Evolutionary conservation across 2,113 vertebrate species (phyloP), one percentile per base, ranked within the genome.

Genomic region (Clarias batrachus): DNA sequence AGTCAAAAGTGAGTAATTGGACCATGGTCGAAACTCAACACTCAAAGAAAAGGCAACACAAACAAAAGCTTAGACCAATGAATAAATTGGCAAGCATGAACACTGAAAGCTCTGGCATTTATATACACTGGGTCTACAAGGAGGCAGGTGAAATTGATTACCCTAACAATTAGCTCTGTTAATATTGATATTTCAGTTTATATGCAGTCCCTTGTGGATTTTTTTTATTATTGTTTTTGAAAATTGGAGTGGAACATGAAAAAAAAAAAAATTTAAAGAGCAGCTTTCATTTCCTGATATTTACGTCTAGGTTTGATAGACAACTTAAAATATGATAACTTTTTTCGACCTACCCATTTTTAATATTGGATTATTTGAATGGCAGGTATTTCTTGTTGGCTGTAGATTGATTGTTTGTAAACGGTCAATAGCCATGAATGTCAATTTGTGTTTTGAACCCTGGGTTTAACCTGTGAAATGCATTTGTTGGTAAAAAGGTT

Each of bases 1-100:
- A 59, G 56, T 60, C 77, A 80, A 80, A 80, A 60, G 56, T 80
- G 27, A 27, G 77, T 80, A 80, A 80, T 80, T 33, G 77, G 56
- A 80, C 56, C 77, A 60, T 59, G 7, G 77, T 80, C 16, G 17
- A 59, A 79, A 59, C 9, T 30, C 77, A 80, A 48, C 48, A 48
- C 41, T 41, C 41, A 41, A 41, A 41, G 27, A 59, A 79, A 16
- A 33, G n/a, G 27, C 77, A 79, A 79, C 27, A 80, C 77, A 80
- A 80, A 80, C 56, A 80, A 80, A 60, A 33, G 77, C 27, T 60
- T 23, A 33, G 27, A 33, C 77, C 4, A 2, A 80, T 13, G 23
- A 80, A 80, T 80, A 80, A 60, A 80, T 80, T 60, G 77, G 19
- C 77, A 80, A 80, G 77, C 17, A 10, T 59, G 27, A 60, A 60